Evolutionary conservation across 2,797 vertebrate species (phyloP).

Genomic region (Pangasius larnaudii): DNA sequence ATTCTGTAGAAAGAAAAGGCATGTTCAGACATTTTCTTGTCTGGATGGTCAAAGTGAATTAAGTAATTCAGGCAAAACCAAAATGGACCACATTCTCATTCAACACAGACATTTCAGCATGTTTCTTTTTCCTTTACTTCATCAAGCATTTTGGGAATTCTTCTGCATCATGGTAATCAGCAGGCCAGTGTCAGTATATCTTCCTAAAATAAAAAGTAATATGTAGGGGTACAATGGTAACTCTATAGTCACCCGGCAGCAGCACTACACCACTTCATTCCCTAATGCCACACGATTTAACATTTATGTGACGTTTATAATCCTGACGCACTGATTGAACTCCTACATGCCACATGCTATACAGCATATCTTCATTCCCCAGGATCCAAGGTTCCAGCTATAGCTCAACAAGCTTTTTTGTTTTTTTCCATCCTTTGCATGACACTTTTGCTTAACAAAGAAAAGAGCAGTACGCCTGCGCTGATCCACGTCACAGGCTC

Average conservation of each 20-base stretch:
- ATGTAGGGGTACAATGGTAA: not conserved
- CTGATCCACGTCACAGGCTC: not conserved
- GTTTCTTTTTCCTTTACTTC: not conserved
- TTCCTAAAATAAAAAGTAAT: not conserved
- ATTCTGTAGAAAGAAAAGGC: conserved; percentile 36
- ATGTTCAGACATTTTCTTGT: conserved; percentile 33
- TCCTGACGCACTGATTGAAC: conserved; percentile 1
- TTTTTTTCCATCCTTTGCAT: not conserved
- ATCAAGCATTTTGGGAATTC: not conserved
- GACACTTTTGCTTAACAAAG: not conserved
- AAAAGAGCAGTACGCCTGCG: not conserved
- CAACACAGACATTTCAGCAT: conserved; percentile 2
- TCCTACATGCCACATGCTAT: conserved; percentile 1
- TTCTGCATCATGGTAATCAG: not conserved
- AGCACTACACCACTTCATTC: not conserved
- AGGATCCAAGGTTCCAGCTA: not conserved
- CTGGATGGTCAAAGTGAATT: conserved; percentile 26
- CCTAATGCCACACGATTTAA: not conserved
- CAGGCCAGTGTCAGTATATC: not conserved
- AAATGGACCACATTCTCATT: not conserved
- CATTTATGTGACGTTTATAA: conserved; percentile 8
- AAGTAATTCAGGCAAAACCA: not conserved
- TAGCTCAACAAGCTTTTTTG: not conserved
- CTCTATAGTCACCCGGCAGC: not conserved
- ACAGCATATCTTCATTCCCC: not conserved